A percentile compares a stretch with the other conserved stretches of the same genome.
These are phyloP conservation scores for Aramus guarauna DNA, from an alignment of 2,113 vertebrate species.

Conservation along the genomic window DNA sequence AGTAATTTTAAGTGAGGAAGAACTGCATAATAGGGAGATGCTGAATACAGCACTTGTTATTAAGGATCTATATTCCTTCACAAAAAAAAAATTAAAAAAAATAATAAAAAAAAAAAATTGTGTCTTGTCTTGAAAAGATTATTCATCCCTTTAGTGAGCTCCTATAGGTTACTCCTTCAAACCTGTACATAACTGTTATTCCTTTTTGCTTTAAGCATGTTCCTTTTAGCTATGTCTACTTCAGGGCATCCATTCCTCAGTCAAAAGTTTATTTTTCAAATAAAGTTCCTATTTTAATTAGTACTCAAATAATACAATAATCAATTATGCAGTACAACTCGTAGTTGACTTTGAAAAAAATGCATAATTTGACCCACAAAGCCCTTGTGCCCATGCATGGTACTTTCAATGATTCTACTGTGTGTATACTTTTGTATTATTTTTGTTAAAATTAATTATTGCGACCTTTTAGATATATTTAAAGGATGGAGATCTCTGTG, in stretches of 20 bases:
- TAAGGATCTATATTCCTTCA: background rate
- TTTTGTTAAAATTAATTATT: background rate
- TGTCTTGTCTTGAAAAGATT: background rate
- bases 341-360: background rate
- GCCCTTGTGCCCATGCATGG: background rate
- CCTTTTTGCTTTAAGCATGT: background rate
- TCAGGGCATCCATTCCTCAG: background rate
- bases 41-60: background rate
- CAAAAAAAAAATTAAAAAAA: too few species aligned
- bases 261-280: background rate
- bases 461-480: background rate
- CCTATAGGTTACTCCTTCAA: background rate
- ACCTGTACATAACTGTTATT: background rate
- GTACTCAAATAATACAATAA: background rate
- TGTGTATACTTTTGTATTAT: background rate
- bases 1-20: conserved; percentile 6
- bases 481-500: background rate
- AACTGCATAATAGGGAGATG: background rate
- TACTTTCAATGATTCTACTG: background rate
- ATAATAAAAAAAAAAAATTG: background rate
- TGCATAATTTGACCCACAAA: background rate
- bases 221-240: background rate
- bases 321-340: background rate
- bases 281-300: background rate
- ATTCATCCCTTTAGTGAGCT: background rate